Evolutionary conservation across 2,888 invertebrate species (phyloP), one percentile per base, ranked within the genome.

Genomic region (Tromatobia lineatoria): DNA sequence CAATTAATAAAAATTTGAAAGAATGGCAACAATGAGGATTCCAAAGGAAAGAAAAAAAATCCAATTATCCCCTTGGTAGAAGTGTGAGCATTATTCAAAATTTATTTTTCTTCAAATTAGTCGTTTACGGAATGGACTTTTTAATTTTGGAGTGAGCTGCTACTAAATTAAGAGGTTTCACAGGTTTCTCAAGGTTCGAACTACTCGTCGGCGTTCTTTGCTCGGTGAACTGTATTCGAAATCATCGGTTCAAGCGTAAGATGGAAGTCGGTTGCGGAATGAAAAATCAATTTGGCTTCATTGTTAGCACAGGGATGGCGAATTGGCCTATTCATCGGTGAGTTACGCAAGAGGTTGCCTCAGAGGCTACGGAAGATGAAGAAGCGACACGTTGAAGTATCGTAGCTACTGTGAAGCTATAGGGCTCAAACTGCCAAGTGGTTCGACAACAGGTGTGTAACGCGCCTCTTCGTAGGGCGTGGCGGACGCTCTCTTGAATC

Each of bases 381-480:
- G 74, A 18, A 77, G 50, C 69, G 59, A 29, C 15, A 29, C 29
- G 76, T 54, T 52, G 80, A 76, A 61, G 47, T 13, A 71, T 42
- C 75, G 80, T 8, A 23, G 77, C 82, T 71, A 80, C 82, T 73
- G 82, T 38, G 23, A 64, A 64, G 52, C 73, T 54, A n/a, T 52
- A 57, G 54, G 18, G 29, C 52, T 42, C 67, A 47, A 73, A 11
- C 15, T 61, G 70, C 71, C 45, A 38, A 80, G 83, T 81, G 64
- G 61, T 29, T 50, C 25, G 59, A 82, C 82, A 79, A 90, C 88
- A 88, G 89, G 89, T 89, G 87, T 29, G 80, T 47, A 84, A 86
- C 85, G 87, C 66, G 74, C 85, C 87, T 85, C 87, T 84, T 79
- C 67, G 80, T 69, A 78, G 84, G 85, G 86, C 85, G 87, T 88